Evolutionary conservation across 2,888 invertebrate species (phyloP), one percentile per base, ranked within the genome.

Genomic region (Pantelozetes paolii): DNA sequence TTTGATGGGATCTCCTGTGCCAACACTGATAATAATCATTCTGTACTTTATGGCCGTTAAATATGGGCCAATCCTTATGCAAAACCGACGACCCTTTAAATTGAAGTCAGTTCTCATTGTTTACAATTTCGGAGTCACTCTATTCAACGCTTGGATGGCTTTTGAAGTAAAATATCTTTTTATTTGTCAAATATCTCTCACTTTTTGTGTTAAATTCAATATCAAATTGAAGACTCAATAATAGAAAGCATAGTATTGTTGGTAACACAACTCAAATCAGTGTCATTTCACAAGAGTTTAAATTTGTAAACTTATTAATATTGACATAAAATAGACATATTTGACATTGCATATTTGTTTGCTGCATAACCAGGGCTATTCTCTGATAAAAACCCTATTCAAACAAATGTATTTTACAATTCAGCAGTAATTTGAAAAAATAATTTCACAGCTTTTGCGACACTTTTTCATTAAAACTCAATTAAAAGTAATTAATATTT

Each of bases 101-200:
- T 83, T 95, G 67, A 89, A 88, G 26, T 87, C 87, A 86, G 82
- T 90, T 1, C 84, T 75, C 13, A 67, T 95, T 73, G 88, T 89
- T 2, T 94, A 95, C 82, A 95, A 95, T 83, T 83, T 94, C 76
- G 86, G 88, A 0, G 90, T 94, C 89, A 90, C 92, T 2, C 84
- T 84, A 0, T 84, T 95, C 69, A 95, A 94, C 81, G 86, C 88
- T 3, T 92, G 91, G 80, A 95, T 95, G 81, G 90, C 90, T 72
- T 82, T 88, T 76, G 89, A 93, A 85, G 89, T 89, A 82, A 71
- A 69, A 50, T 62, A 40, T 59, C 54, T 5, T 72, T 32, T 72
- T 28, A 26, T 42, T 40, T 45, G 40, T 23, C 18, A 54, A 26
- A 26, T 13, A 54, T n/a, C 32, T 54, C 15, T n/a, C n/a, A n/a